Percentiles rank a stretch among this genome's conserved stretches.
Evolutionary conservation across 2,888 invertebrate genomes (phyloP).

Genomic region (Andrena camellia): DNA sequence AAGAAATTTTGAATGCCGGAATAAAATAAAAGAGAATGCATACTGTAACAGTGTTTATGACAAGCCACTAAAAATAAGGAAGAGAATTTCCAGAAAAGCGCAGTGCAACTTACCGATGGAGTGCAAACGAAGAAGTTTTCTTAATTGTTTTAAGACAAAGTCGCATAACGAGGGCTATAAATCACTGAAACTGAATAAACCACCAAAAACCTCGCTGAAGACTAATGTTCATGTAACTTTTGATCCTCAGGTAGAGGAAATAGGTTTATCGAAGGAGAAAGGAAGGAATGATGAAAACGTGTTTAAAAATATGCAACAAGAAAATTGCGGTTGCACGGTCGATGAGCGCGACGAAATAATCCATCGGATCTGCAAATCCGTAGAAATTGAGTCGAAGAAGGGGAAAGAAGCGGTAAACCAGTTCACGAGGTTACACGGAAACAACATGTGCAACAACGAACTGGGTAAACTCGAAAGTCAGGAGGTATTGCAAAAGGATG

Average conservation of each 20-base stretch:
- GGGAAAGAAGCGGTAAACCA: background rate
- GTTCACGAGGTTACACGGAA: background rate
- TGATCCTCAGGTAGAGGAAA: background rate
- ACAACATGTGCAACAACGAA: background rate
- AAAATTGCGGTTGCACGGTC: background rate
- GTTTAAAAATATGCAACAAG: background rate
- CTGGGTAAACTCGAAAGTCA: background rate
- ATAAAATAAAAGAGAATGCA: background rate
- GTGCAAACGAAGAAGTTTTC: conserved; percentile 33
- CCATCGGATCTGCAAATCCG: background rate
- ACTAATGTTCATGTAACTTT: background rate
- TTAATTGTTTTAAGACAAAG: conserved; percentile 56
- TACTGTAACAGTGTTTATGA: background rate
- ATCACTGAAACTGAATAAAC: conserved; percentile 18
- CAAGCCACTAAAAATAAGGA: conserved; percentile 27
- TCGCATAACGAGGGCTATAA: background rate
- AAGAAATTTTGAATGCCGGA: background rate
- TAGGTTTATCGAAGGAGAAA: background rate
- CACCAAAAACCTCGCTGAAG: background rate
- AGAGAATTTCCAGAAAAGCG: conserved; percentile 69
- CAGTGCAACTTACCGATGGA: conserved; percentile 60
- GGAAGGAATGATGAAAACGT: background rate
- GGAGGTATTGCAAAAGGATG: background rate
- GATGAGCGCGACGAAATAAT: background rate
- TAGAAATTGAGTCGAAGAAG: background rate